Evolutionary conservation across 2,888 invertebrate genomes (phyloP).

Genomic region (Piscicola geometra): DNA sequence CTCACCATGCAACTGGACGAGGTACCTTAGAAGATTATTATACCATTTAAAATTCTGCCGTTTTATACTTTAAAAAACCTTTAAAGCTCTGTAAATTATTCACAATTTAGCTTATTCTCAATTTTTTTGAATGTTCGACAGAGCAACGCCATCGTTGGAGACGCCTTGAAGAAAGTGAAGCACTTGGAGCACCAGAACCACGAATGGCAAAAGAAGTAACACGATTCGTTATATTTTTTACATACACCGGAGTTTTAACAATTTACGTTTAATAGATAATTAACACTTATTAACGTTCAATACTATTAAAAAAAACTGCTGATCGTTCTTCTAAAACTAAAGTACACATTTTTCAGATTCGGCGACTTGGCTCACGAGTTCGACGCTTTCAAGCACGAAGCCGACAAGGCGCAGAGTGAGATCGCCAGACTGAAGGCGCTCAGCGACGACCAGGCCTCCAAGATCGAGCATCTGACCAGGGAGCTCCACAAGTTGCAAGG

Average conservation of each 20-base stretch:
- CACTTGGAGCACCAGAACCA: conserved; percentile 57
- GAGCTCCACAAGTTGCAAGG: conserved; percentile 97
- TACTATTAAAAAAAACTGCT: neutral
- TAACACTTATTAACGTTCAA: no score
- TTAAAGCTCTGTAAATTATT: neutral
- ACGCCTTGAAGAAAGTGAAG: conserved; percentile 53
- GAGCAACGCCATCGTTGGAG: conserved; percentile 42
- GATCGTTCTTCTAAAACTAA: neutral
- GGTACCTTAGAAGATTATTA: conserved; percentile 69
- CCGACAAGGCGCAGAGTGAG: conserved; percentile 75
- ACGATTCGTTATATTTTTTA: neutral
- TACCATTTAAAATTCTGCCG: conserved; percentile 25
- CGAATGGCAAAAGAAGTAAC: conserved; percentile 39
- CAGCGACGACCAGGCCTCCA: conserved; percentile 92
- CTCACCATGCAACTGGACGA: conserved; percentile 92
- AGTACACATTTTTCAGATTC: conserved; percentile 55
- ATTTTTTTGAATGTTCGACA: conserved; percentile 13
- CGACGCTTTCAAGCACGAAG: conserved; percentile 80
- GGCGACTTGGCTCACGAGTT: conserved; percentile 88
- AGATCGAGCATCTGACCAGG: conserved; percentile 84
- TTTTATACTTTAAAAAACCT: neutral
- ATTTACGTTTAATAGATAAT: neutral
- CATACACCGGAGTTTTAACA: no score
- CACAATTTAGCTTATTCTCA: neutral
- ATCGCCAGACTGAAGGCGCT: conserved; percentile 84